Evolutionary conservation across 2,888 invertebrate species (phyloP), one percentile per base, ranked within the genome.

Genomic region (Tipula lateralis): DNA sequence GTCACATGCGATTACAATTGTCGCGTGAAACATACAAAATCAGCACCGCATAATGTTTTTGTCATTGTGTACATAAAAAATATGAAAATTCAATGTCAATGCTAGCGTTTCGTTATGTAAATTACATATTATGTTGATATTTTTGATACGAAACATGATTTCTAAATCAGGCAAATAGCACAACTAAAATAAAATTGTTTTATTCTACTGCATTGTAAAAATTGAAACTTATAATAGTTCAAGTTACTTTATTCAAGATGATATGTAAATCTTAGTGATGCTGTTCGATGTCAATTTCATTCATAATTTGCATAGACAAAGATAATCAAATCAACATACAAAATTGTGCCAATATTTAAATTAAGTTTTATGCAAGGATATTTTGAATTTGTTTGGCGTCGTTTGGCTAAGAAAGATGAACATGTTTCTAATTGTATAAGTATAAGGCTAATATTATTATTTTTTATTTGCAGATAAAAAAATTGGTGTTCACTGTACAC

Each of bases 401-500:
- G 2, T 7, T 50, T 6, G 16, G n/a, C 16, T 44, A 16, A 44
- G 39, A 12, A 13, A 4, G 39, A 44, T 13, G 39, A 44, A 44
- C 4, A 44, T 44, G 39, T 44, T 4, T 44, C 12, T n/a, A n/a
- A n/a, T n/a, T n/a, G n/a, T n/a, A n/a, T n/a, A n/a, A n/a, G n/a
- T 1, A 44, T 44, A 44, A 44, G 4, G n/a, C 2, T 44, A 4
- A 44, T 29, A 85, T 87, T 88, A 84, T 87, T 88, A 36, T 44
- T 84, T 88, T n/a, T n/a, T 88, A 89, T 87, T 92, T 91, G 24
- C 92, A 95, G 95, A 92, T 88, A 92, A 92, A 86, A 88, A 96
- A 86, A 92, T 96, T 86, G 96, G 95, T 84, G 94, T 96, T 85
- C 96, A 96, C 89, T 96, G 96, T 89, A 96, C 96, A 0, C 96